Base-by-base conservation (phyloP, 2,797 vertebrate species). In the Acipenser transmontanus region DNA sequence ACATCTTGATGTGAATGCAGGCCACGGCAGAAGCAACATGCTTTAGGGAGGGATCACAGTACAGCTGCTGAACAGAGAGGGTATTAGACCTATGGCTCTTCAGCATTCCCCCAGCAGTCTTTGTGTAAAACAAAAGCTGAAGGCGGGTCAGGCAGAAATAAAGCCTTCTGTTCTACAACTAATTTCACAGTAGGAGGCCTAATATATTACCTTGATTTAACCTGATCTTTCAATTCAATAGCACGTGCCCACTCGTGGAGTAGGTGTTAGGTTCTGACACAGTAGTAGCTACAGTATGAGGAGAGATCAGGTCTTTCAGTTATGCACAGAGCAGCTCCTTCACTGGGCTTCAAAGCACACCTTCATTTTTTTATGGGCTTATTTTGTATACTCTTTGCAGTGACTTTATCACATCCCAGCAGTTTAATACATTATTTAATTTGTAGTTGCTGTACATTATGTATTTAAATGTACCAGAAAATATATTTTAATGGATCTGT, bases 231-330 rank as follows among this genome's bases (percentile, higher is more conserved):
- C 1, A 8, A n/a, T 59, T 70, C 48, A 9, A 0, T 20, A 62
- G 68, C 60, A 52, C 4, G 11, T 5, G 14, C 63, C 63, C 47
- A 54, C 48, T 11, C 50, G 34, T 47, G 59, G 54, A 59, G 65
- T 47, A 34, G 0, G 14, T 10, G 56, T 61, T 7, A 5, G 4
- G 47, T n/a, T 65, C n/a, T 50, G 13, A 56, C 54, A 66, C 49
- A 4, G 12, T 59, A 8, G 49, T 17, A 8, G 48, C 59, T 6
- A 1, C 1, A 50, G 52, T 14, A 13, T 49, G 48, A 12, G 47
- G 50, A 66, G 4, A 61, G 49, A 7, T 6, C 11, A 56, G 9
- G 2, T 34, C 54, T 57, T 54, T 64, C 17, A 17, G 17, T 1
- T 17, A 17, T 17, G 17, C 17, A 17, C 17, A 17, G 17, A 17